A percentile compares a stretch with the other conserved stretches of the same genome.
Evolutionary conservation across 64 coral and sea anemone genomes (phyloP).

Genomic region (Porites lutea): DNA sequence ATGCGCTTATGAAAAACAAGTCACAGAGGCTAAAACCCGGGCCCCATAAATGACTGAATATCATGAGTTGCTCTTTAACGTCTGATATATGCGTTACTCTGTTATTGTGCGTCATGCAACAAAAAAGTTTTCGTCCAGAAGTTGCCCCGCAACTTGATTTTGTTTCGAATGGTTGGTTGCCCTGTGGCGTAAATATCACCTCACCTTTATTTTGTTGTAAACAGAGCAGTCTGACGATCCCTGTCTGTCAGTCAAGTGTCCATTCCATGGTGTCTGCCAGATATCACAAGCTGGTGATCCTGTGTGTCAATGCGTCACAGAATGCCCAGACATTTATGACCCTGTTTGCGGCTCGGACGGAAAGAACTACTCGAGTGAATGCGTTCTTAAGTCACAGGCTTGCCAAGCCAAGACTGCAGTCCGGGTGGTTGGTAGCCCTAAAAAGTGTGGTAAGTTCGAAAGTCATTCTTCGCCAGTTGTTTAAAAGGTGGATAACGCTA

Average conservation of each 20-base stretch:
- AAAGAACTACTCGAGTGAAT: slow-evolving; percentile 69
- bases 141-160: no score
- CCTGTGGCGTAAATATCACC: no score
- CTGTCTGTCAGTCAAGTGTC: slow-evolving; percentile 39
- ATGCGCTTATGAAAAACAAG: no score
- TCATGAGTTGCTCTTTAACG: no score
- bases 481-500: not conserved
- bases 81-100: no score
- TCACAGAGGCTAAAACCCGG: no score
- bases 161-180: no score
- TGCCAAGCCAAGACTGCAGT: slow-evolving; percentile 25
- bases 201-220: no score
- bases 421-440: slow-evolving; percentile 17
- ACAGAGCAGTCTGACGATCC: slow-evolving; percentile 13
- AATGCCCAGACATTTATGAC: slow-evolving; percentile 44
- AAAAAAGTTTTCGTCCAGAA: no score
- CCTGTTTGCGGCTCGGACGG: slow-evolving; percentile 69
- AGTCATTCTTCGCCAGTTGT: not conserved
- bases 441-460: slow-evolving; percentile 11
- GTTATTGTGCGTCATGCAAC: no score
- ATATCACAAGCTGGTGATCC: slow-evolving; percentile 20
- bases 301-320: slow-evolving; percentile 48
- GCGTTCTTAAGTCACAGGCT: slow-evolving; percentile 37
- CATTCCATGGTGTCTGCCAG: slow-evolving; percentile 47
- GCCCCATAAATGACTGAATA: no score